These are phyloP conservation scores for Sebastes diaconus DNA, from an alignment of 2,797 vertebrate species.

Conservation along the genomic window DNA sequence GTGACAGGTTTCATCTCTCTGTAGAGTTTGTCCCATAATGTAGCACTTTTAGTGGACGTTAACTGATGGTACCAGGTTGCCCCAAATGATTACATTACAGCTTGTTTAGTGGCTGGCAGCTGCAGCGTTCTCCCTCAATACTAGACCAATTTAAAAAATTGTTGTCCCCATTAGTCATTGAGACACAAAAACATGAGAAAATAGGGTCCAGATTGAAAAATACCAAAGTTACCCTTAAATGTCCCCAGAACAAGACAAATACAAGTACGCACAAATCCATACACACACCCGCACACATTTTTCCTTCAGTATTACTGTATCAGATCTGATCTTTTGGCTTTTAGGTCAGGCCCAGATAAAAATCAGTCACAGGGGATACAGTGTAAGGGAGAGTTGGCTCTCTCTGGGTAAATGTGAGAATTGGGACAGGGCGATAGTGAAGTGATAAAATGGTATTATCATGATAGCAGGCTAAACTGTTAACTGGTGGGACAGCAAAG, in stretches of 20 bases:
- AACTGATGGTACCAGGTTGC: too few relatives aligned
- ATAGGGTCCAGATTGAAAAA: too few relatives aligned
- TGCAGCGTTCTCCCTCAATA: too few relatives aligned
- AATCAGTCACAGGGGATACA: slow-evolving; percentile 50
- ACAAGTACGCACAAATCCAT: not conserved
- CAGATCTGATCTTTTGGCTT: slow-evolving; percentile 60
- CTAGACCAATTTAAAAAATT: too few relatives aligned
- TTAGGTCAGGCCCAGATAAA: slow-evolving; percentile 54
- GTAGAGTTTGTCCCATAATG: too few relatives aligned
- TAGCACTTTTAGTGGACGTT: too few relatives aligned
- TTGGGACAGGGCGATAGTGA: slow-evolving; percentile 40
- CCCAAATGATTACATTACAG: too few relatives aligned
- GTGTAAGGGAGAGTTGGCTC: slow-evolving; percentile 34
- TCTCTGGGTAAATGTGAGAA: slow-evolving; percentile 46
- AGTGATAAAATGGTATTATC: slow-evolving; percentile 49
- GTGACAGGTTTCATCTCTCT: too few relatives aligned
- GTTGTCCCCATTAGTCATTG: too few relatives aligned
- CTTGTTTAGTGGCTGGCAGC: too few relatives aligned
- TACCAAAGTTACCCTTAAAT: not conserved
- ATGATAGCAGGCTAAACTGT: slow-evolving; percentile 59
- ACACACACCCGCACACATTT: not conserved
- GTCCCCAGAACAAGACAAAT: not conserved
- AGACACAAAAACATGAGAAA: too few relatives aligned
- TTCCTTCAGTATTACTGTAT: slow-evolving; percentile 36
- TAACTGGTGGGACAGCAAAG: slow-evolving; percentile 52